Conservation (phyloP, 2,113 vertebrate species). For the Ictidomys tridecemlineatus region DNA sequence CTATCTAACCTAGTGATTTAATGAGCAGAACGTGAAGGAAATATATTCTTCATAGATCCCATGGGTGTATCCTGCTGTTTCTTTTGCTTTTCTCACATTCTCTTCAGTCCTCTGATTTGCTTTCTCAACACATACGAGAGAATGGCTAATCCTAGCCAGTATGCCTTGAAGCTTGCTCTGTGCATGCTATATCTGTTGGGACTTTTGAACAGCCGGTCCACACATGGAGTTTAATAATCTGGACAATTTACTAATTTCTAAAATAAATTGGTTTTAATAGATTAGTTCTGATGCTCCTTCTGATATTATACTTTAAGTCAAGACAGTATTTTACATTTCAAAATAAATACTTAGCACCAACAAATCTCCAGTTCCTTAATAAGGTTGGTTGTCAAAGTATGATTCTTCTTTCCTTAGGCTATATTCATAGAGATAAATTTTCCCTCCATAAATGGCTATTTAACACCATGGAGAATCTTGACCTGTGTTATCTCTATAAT, state of each 20-base stretch:
- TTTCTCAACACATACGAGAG: neutral
- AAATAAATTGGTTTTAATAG: neutral
- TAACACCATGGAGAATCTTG: neutral
- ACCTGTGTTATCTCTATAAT: neutral
- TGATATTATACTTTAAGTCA: neutral
- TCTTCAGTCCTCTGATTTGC: neutral
- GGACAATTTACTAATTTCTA: neutral
- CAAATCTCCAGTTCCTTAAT: neutral
- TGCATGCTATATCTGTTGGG: neutral
- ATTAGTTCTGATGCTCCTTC: neutral
- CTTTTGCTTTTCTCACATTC: neutral
- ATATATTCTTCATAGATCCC: neutral
- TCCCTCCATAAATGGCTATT: neutral
- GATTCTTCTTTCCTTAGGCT: neutral
- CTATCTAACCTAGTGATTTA: neutral
- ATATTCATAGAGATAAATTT: neutral
- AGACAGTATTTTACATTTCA: neutral
- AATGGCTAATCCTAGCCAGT: neutral
- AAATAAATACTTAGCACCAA: neutral
- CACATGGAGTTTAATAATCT: neutral
- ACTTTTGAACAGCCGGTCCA: neutral
- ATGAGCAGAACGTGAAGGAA: conserved; percentile 12
- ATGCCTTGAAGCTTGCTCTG: neutral
- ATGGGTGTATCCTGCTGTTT: neutral
- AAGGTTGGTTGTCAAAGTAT: neutral